These are phyloP conservation scores for Tachypleus tridentatus DNA, from an alignment of 1,140 invertebrate species.

Conservation along the genomic window DNA sequence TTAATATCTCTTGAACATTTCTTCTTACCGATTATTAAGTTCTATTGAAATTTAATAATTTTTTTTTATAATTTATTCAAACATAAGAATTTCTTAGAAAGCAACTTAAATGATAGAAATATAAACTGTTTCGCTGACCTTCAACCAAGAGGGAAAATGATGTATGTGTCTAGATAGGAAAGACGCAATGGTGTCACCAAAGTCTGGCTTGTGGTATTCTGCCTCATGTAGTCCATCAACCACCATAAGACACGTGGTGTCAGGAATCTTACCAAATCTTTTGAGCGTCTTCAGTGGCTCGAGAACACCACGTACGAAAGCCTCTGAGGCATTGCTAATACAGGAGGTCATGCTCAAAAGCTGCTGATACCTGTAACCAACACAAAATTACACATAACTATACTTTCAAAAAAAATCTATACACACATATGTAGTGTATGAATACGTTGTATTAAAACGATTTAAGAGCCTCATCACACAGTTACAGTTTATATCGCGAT, in stretches of 20 bases:
- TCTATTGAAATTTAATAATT: no score
- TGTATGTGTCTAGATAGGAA: slow-evolving; percentile 73
- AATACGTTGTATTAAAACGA: no score
- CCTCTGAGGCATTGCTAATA: slow-evolving; percentile 73
- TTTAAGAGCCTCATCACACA: no score
- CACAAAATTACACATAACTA: no score
- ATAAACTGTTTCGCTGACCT: slow-evolving; percentile 33
- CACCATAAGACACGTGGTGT: slow-evolving; percentile 51
- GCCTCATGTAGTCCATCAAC: slow-evolving; percentile 91
- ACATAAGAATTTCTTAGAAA: no score
- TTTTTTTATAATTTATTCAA: no score
- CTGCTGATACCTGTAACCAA: slow-evolving; percentile 40
- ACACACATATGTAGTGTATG: no score
- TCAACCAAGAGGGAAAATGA: slow-evolving; percentile 79
- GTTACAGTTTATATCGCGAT: no score
- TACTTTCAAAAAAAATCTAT: no score
- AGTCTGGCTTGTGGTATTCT: slow-evolving; percentile 83
- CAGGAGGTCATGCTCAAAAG: slow-evolving; percentile 71
- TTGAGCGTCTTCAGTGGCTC: slow-evolving; percentile 69
- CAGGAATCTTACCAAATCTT: slow-evolving; percentile 57
- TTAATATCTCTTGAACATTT: no score
- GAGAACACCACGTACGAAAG: slow-evolving; percentile 66
- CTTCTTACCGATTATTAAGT: no score
- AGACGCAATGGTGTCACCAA: slow-evolving; percentile 80
- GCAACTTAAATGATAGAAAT: no score